Conservation (phyloP, 1,140 invertebrate genomes). For the Lanistes nyassanus region DNA sequence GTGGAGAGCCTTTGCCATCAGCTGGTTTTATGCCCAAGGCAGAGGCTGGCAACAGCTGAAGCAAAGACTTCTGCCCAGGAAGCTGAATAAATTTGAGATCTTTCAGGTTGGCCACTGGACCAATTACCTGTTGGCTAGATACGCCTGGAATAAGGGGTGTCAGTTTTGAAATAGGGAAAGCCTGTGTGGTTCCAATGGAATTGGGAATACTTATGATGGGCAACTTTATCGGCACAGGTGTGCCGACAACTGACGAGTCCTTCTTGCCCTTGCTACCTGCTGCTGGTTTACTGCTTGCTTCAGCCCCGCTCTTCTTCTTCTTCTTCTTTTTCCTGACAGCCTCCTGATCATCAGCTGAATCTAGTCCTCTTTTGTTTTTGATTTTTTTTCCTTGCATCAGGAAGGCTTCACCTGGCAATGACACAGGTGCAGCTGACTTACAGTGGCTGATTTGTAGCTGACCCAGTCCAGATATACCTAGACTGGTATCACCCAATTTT, state of each 20-base stretch:
- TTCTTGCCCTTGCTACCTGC: too few species aligned
- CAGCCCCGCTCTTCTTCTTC: constrained; percentile 18
- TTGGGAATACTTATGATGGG: neutral
- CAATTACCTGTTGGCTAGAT: too few species aligned
- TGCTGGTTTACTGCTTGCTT: too few species aligned
- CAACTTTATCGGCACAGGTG: neutral
- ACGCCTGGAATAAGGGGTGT: too few species aligned
- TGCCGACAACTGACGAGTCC: neutral
- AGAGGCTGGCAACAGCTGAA: constrained; percentile 7
- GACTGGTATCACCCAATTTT: too few species aligned
- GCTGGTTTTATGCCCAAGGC: constrained; percentile 6
- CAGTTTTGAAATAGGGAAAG: neutral
- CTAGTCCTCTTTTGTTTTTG: neutral
- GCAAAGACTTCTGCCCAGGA: constrained; percentile 9
- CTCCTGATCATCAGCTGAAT: neutral
- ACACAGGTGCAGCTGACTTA: neutral
- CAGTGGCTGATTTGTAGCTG: constrained; percentile 28
- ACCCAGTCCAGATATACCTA: constrained; percentile 36
- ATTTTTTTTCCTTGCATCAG: constrained; percentile 1
- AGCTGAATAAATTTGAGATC: constrained; percentile 25
- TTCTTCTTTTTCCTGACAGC: constrained; percentile 13
- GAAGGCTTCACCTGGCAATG: neutral
- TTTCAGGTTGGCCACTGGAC: constrained; percentile 7
- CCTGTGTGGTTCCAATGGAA: neutral
- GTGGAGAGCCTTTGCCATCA: constrained; percentile 4